These are phyloP conservation scores for Diarsia mendica DNA, from an alignment of 2,888 invertebrate genomes.

Conservation along the genomic window DNA sequence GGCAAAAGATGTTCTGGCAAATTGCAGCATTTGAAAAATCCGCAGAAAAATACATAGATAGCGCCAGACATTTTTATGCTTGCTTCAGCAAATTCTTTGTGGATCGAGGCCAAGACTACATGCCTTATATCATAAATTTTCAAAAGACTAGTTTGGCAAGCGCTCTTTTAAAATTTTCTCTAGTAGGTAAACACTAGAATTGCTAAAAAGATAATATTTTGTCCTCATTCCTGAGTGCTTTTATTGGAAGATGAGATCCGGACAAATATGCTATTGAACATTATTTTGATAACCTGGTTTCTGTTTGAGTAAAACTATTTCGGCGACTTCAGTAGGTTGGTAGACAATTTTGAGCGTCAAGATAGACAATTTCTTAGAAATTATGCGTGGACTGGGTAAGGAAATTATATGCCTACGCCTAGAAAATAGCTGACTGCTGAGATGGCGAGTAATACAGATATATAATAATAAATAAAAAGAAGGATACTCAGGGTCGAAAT, in stretches of 20 bases:
- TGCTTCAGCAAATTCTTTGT: conserved; percentile 26
- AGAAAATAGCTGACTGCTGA: not conserved
- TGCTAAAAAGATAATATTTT: conserved; percentile 28
- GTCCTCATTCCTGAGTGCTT: conserved; percentile 31
- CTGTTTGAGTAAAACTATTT: not conserved
- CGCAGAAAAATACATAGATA: not conserved
- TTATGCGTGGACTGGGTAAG: not conserved
- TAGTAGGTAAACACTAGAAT: conserved; percentile 13
- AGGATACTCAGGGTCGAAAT: no score
- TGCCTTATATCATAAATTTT: conserved; percentile 48
- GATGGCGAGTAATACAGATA: not conserved
- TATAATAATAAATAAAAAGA: no score
- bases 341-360: not conserved
- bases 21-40: not conserved
- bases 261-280: not conserved
- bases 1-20: no score
- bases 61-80: conserved; percentile 19
- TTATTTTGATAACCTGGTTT: conserved; percentile 26
- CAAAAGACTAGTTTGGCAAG: conserved; percentile 49
- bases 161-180: conserved; percentile 7
- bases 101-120: conserved; percentile 36
- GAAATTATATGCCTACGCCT: not conserved
- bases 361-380: not conserved
- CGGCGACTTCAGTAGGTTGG: not conserved
- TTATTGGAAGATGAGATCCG: conserved; percentile 3